Conservation (phyloP, 2,797 vertebrate species). For the Crocodylus rhombifer region DNA sequence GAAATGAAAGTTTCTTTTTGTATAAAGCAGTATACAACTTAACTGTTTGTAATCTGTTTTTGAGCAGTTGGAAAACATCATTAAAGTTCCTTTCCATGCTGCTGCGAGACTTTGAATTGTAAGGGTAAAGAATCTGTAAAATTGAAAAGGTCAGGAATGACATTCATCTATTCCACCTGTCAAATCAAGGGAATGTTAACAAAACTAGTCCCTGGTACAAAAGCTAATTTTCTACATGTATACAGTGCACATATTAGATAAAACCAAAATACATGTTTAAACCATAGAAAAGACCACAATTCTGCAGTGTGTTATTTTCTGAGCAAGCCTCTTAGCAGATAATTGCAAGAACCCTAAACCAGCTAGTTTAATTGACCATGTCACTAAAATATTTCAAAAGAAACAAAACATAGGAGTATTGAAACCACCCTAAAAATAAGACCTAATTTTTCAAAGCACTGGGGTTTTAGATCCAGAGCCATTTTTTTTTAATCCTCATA, state of each 20-base stretch:
- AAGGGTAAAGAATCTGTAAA: slow-evolving; percentile 71
- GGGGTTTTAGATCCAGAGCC: background rate
- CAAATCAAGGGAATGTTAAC: slow-evolving; percentile 65
- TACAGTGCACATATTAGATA: slow-evolving; percentile 5
- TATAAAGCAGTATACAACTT: slow-evolving; percentile 39
- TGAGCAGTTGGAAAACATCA: slow-evolving; percentile 51
- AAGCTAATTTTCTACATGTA: slow-evolving; percentile 51
- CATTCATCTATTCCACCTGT: slow-evolving; percentile 73
- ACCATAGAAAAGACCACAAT: slow-evolving; percentile 1
- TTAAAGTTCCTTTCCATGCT: slow-evolving; percentile 63
- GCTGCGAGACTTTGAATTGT: slow-evolving; percentile 61
- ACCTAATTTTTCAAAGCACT: background rate
- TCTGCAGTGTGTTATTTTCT: background rate
- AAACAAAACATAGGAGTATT: background rate
- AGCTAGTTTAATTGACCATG: slow-evolving; percentile 6
- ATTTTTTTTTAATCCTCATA: background rate
- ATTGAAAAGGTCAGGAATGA: slow-evolving; percentile 76
- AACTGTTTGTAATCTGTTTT: slow-evolving; percentile 36
- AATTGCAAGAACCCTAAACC: slow-evolving; percentile 22
- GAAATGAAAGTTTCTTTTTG: slow-evolving; percentile 34
- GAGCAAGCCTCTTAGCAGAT: slow-evolving; percentile 5
- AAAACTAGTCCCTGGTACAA: slow-evolving; percentile 56
- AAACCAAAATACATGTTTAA: background rate
- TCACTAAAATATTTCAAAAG: slow-evolving; percentile 7
- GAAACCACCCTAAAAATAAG: background rate